Conservation (phyloP, 2,113 vertebrate genomes). For the Gila orcuttii region DNA sequence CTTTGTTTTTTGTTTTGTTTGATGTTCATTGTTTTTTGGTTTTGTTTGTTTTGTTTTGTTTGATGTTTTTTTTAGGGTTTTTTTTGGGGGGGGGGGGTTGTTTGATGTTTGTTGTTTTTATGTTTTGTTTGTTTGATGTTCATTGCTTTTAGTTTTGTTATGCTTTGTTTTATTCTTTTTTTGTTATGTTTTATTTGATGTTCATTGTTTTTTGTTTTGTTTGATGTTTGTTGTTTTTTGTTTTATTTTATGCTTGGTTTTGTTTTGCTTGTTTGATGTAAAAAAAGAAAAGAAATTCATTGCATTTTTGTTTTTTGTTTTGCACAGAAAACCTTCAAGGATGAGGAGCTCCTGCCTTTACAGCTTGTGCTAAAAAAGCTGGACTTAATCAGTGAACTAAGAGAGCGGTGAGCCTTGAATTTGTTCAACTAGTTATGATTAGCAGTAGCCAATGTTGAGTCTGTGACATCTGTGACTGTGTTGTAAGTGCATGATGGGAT, state of each 20-base stretch:
- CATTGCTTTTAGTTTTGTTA: neutral
- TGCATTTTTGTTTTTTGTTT: neutral
- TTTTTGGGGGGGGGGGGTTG: no score
- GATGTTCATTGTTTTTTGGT: no score
- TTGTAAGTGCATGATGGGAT: conserved; percentile 13
- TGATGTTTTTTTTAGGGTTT: neutral
- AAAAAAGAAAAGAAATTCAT: no score
- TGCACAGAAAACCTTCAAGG: conserved; percentile 95
- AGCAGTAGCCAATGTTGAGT: neutral
- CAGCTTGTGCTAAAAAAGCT: conserved; percentile 95
- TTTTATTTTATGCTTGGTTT: neutral
- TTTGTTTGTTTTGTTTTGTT: neutral
- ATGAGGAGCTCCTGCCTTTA: conserved; percentile 91
- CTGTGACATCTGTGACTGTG: neutral
- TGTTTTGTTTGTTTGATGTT: neutral
- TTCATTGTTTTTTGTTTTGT: neutral
- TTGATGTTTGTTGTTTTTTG: neutral
- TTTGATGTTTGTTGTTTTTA: no score
- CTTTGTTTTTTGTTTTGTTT: no score
- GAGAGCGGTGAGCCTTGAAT: conserved; percentile 76
- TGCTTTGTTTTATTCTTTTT: neutral
- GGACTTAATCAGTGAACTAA: conserved; percentile 94
- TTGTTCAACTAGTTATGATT: neutral
- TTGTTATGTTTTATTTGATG: neutral
- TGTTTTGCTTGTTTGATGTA: neutral